Conservation (phyloP, 2,113 vertebrate genomes). For the Carassius carassius region DNA sequence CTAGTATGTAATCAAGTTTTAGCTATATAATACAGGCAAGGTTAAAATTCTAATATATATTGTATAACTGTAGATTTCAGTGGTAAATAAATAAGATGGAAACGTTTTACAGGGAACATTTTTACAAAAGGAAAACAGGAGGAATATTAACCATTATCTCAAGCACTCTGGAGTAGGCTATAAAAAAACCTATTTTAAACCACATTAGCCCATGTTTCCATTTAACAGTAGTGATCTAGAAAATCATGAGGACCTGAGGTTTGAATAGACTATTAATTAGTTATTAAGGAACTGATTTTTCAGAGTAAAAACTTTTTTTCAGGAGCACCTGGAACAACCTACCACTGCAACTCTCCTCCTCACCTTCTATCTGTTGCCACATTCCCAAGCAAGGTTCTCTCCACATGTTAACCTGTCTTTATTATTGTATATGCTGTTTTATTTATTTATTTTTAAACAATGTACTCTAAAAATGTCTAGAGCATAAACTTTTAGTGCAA, state of each 20-base stretch:
- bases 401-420: no score
- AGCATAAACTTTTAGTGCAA: no score
- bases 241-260: background rate
- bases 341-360: conserved; percentile 26
- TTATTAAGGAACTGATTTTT: background rate
- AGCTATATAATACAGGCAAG: no score
- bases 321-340: conserved; percentile 65
- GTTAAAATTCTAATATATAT: background rate
- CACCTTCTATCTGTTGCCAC: background rate
- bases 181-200: background rate
- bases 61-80: background rate
- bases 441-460: no score
- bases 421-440: no score
- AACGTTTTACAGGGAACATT: no score
- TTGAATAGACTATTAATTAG: background rate
- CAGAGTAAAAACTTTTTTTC: background rate
- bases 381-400: no score
- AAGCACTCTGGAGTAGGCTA: background rate
- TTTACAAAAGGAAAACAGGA: background rate
- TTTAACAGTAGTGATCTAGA: background rate
- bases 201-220: background rate
- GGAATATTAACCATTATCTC: background rate
- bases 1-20: background rate
- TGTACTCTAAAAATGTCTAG: no score
- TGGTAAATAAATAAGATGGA: background rate